phyloP scores from a whole-genome alignment of 2,113 vertebrate species.

The Tringa solitaria region DNA sequence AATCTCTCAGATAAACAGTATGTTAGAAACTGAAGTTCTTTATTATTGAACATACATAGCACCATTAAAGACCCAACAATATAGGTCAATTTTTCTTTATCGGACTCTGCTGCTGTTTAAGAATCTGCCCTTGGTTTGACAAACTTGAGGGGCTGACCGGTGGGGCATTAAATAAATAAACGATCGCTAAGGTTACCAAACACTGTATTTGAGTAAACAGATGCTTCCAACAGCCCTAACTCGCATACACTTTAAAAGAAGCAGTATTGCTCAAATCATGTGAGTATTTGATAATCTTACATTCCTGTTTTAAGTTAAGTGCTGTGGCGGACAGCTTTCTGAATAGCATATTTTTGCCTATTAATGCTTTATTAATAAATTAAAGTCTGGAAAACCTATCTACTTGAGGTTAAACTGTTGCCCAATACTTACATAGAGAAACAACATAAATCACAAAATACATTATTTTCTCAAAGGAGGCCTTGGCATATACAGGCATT shows the following conservation, averaged over 20 bases:
- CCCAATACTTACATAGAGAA: neutral
- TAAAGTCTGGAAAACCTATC: neutral
- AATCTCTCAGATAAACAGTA: neutral
- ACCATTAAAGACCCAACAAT: neutral
- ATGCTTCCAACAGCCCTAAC: conserved; percentile 2
- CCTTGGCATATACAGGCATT: neutral
- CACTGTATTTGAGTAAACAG: conserved; percentile 37
- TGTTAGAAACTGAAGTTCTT: neutral
- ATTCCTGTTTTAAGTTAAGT: conserved; percentile 35
- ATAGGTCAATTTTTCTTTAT: neutral
- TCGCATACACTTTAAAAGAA: conserved; percentile 7
- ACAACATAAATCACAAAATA: conserved; percentile 37
- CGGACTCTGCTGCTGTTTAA: neutral
- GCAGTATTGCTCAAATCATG: conserved; percentile 35
- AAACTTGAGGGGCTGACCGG: neutral
- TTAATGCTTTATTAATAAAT: conserved; percentile 33
- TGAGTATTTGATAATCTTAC: conserved; percentile 38
- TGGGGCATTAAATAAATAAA: conserved; percentile 15
- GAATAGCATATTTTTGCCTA: neutral
- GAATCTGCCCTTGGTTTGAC: neutral
- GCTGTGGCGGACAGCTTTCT: conserved; percentile 7
- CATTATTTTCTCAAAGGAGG: conserved; percentile 24
- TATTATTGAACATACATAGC: neutral
- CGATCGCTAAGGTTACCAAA: conserved; percentile 62
- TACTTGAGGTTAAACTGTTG: conserved; percentile 21